phyloP scores from a whole-genome alignment of 2,797 vertebrate species.

The Phrynocephalus vlangalii region DNA sequence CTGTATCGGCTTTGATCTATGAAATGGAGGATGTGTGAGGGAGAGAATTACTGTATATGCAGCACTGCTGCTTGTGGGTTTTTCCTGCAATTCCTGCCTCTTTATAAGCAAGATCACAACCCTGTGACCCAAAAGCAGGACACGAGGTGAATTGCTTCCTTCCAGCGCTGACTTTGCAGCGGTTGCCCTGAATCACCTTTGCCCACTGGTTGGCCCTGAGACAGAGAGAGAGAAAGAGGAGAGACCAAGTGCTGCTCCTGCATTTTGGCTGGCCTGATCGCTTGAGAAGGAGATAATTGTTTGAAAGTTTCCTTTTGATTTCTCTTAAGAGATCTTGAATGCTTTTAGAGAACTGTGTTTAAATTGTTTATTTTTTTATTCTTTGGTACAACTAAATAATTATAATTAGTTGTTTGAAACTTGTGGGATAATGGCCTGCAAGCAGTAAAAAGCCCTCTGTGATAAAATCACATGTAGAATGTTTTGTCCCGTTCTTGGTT shows the following conservation, averaged over 20 bases:
- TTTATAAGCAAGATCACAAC: neutral
- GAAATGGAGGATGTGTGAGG: too few species aligned
- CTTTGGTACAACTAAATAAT: neutral
- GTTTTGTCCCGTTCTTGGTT: neutral
- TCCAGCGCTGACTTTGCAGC: neutral
- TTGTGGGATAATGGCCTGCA: neutral
- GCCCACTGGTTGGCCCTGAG: neutral
- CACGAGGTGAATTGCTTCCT: too few species aligned
- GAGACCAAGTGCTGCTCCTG: neutral
- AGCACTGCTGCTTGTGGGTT: neutral
- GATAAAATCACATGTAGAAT: neutral
- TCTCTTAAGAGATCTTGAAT: neutral
- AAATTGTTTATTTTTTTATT: neutral
- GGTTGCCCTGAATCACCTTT: neutral
- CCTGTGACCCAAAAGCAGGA: neutral
- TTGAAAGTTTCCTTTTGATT: neutral
- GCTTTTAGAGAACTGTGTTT: neutral
- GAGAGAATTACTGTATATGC: too few species aligned
- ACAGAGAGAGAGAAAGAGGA: neutral
- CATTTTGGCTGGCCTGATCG: neutral
- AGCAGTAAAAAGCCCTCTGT: rapidly evolving
- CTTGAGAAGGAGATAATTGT: neutral
- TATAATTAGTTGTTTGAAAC: neutral
- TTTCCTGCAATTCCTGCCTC: neutral
- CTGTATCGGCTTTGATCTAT: neutral